phyloP scores from a whole-genome alignment of 92 coral and sea anemone species.

The Micromussa lordhowensis region DNA sequence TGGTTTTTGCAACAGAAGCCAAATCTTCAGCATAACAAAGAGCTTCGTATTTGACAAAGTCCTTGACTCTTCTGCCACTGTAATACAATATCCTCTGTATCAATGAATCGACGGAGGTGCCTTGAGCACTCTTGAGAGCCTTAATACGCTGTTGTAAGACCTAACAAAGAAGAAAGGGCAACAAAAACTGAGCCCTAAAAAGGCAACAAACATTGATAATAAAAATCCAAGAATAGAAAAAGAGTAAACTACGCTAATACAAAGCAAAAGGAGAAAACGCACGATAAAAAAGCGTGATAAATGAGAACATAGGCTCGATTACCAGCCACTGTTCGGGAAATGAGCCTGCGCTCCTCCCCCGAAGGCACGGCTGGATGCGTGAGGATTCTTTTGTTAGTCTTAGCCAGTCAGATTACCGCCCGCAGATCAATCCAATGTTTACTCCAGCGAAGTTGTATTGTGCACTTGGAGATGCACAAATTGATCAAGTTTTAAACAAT shows the following conservation, averaged over 20 bases:
- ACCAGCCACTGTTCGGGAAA: too few relatives aligned
- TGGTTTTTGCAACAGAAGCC: constrained; percentile 55
- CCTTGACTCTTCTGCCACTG: constrained; percentile 40
- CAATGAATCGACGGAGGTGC: constrained; percentile 24
- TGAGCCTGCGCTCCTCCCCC: too few relatives aligned
- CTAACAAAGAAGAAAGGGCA: neutral
- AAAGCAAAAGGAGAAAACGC: too few relatives aligned
- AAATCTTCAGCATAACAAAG: constrained; percentile 55
- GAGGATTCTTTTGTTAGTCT: too few relatives aligned
- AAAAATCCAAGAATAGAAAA: too few relatives aligned
- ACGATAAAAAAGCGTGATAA: too few relatives aligned
- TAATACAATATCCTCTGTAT: constrained; percentile 49
- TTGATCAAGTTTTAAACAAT: constrained; percentile 18
- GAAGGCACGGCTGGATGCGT: too few relatives aligned
- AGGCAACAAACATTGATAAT: too few relatives aligned
- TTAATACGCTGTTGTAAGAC: constrained; percentile 38
- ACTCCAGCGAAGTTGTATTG: constrained; percentile 49
- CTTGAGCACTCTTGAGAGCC: constrained; percentile 52
- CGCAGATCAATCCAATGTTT: constrained; percentile 15
- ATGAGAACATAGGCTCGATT: too few relatives aligned
- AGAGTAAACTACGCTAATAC: too few relatives aligned
- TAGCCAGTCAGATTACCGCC: too few relatives aligned
- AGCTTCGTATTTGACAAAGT: constrained; percentile 62
- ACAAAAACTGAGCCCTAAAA: too few relatives aligned
- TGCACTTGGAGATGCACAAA: constrained; percentile 46